Percentiles rank a stretch among this genome's conserved stretches.
Evolutionary conservation across 2,113 vertebrate genomes (phyloP).

Genomic region (Candoia aspera): DNA sequence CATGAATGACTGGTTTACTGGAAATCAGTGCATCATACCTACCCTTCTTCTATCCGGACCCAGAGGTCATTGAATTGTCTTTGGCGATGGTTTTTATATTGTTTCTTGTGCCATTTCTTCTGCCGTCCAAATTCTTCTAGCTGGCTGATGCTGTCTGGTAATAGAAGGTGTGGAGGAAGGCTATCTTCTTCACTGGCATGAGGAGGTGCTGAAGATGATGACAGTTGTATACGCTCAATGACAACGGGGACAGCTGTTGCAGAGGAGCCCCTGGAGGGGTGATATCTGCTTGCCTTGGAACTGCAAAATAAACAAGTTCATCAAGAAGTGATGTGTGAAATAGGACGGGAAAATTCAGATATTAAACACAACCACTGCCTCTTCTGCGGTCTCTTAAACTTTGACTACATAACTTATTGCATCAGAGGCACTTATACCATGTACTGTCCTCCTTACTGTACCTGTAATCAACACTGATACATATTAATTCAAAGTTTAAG

Average conservation of each 20-base stretch:
- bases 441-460: neutral
- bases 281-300: constrained; percentile 47
- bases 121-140: constrained; percentile 95
- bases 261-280: constrained; percentile 37
- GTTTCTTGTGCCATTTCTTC: constrained; percentile 88
- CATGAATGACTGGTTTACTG: neutral
- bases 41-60: constrained; percentile 97
- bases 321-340: neutral
- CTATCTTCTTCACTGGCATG: constrained; percentile 81
- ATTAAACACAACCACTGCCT: neutral
- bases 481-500: neutral
- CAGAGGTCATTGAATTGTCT: constrained; percentile 97
- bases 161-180: constrained; percentile 86
- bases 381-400: neutral
- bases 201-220: constrained; percentile 55
- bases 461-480: neutral
- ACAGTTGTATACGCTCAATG: constrained; percentile 59
- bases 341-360: neutral
- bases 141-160: constrained; percentile 95
- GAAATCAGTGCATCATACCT: constrained; percentile 56
- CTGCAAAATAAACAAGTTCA: constrained; percentile 51
- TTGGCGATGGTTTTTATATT: constrained; percentile 83
- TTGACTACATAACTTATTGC: neutral
- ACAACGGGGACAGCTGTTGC: constrained; percentile 55
- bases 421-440: neutral